These are phyloP conservation scores for Microctonus aethiopoides DNA, from an alignment of 2,888 invertebrate genomes.

Conservation along the genomic window DNA sequence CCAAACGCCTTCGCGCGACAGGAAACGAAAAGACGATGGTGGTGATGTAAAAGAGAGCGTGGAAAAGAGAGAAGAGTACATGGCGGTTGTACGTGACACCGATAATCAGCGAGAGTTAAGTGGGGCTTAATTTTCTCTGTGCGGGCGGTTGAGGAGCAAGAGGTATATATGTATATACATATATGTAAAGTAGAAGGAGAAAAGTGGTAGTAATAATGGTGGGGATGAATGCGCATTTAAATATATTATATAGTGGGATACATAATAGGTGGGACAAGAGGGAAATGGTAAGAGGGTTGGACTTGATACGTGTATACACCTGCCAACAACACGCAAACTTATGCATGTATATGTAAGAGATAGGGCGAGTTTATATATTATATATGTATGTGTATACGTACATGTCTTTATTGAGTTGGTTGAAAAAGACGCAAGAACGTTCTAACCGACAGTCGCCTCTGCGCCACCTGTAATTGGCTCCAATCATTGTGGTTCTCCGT, in stretches of 20 bases:
- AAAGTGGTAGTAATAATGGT: slow-evolving; percentile 35
- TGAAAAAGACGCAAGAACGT: slow-evolving; percentile 56
- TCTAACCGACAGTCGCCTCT: slow-evolving; percentile 54
- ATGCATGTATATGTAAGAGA: slow-evolving; percentile 34
- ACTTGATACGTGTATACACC: slow-evolving; percentile 59
- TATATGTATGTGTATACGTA: not conserved
- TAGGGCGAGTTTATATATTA: not conserved
- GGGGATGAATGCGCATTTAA: slow-evolving; percentile 10
- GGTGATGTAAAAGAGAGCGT: slow-evolving; percentile 4
- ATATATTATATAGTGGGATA: slow-evolving; percentile 2
- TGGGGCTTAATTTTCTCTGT: slow-evolving; percentile 63
- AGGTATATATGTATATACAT: no score
- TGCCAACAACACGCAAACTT: slow-evolving; percentile 60
- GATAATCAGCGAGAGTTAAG: slow-evolving; percentile 63
- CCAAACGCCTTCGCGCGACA: slow-evolving; percentile 24
- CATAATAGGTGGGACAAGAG: slow-evolving; percentile 11
- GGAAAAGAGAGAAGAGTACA: slow-evolving; percentile 35
- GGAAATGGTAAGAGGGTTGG: slow-evolving; percentile 38
- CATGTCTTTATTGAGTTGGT: slow-evolving; percentile 39
- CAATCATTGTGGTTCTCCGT: slow-evolving; percentile 61
- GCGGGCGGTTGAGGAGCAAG: slow-evolving; percentile 53
- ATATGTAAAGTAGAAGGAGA: slow-evolving; percentile 22
- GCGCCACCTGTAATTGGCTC: slow-evolving; percentile 64
- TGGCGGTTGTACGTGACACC: slow-evolving; percentile 61
- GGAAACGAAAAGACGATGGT: slow-evolving; percentile 4